Evolutionary conservation across 2,888 invertebrate species (phyloP).

Genomic region (Ochropleura plecta): DNA sequence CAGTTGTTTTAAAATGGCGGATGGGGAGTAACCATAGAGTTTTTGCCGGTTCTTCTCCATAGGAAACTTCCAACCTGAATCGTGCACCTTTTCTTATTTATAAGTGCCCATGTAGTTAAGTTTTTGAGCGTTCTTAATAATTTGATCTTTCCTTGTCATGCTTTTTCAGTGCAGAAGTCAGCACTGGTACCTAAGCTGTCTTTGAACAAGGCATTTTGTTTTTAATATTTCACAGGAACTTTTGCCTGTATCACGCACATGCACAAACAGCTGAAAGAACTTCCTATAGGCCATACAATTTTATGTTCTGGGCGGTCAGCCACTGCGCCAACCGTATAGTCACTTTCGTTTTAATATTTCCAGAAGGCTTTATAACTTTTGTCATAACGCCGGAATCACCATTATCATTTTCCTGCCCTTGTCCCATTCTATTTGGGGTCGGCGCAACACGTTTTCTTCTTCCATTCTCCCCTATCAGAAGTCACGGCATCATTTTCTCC

Average conservation of each 20-base stretch:
- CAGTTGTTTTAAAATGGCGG: conserved; percentile 19
- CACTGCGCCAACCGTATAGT: background rate
- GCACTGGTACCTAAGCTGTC: background rate
- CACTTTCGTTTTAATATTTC: background rate
- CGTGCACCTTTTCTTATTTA: no score
- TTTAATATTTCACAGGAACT: background rate
- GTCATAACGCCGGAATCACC: no score
- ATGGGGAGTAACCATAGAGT: no score
- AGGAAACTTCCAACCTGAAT: no score
- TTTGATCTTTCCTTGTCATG: background rate
- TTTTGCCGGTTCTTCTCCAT: no score
- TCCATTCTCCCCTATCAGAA: no score
- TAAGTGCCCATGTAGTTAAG: no score
- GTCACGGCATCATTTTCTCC: no score
- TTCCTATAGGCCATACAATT: background rate
- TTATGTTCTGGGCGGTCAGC: background rate
- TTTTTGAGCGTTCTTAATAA: no score
- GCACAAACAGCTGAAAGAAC: background rate
- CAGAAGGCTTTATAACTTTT: background rate
- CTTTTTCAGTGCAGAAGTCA: background rate
- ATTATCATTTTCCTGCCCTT: no score
- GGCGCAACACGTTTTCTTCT: no score
- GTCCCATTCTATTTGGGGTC: no score
- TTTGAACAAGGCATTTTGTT: background rate
- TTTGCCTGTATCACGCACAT: background rate